Conservation (phyloP, 2,797 vertebrate genomes). For the Phoeniculus purpureus region DNA sequence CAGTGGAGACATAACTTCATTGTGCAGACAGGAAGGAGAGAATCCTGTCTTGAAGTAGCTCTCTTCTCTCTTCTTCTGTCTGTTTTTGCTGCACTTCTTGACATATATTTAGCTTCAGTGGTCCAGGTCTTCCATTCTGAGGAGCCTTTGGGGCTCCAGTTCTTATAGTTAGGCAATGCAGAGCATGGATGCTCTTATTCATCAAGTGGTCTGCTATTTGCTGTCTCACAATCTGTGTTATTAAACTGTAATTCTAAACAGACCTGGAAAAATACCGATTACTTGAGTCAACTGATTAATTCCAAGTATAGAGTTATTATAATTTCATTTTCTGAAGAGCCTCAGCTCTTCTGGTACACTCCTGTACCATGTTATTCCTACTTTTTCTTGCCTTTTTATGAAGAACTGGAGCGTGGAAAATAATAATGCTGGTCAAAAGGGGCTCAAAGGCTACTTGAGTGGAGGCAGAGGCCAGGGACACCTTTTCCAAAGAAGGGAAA, state of each 20-base stretch:
- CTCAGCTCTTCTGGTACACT: background rate
- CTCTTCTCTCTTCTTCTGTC: background rate
- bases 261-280: background rate
- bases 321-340: constrained; percentile 37
- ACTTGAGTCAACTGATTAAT: constrained; percentile 14
- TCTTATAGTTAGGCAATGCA: background rate
- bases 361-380: background rate
- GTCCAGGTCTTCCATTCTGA: background rate
- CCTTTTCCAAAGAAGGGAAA: background rate
- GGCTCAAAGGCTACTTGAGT: background rate
- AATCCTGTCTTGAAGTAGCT: background rate
- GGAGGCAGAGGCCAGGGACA: background rate
- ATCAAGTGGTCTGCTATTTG: background rate
- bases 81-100: background rate
- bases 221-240: background rate
- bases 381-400: background rate
- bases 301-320: constrained; percentile 2
- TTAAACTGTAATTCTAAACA: constrained; percentile 5
- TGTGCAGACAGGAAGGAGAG: background rate
- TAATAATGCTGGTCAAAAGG: background rate
- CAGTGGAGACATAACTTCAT: background rate
- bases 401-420: background rate
- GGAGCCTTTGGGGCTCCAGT: background rate
- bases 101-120: background rate
- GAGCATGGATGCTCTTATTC: background rate